Base-by-base conservation (phyloP, 2,113 vertebrate genomes). In the Nesoenas mayeri region DNA sequence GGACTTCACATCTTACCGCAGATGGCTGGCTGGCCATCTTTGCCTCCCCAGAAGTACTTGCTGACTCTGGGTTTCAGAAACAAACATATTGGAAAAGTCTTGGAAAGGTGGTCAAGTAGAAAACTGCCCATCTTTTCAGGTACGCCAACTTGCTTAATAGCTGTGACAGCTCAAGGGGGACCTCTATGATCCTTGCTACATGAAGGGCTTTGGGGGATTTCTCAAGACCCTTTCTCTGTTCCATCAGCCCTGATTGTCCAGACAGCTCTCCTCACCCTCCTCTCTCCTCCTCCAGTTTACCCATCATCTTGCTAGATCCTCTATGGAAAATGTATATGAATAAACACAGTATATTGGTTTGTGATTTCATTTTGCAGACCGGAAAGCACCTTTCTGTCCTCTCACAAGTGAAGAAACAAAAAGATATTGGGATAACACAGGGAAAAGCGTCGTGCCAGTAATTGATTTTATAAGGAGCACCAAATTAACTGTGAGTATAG, bases 391-490 rank as follows among this genome's bases (percentile, higher is more conserved):
- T 51, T 98, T 98, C 77, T 29, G 81, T 58, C 89, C 89, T 69
- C 77, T 95, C 58, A 96, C 86, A 8, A 53, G 87, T 91, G 96
- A 97, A 94, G 89, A 98, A 50, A 80, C 81, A 19, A 54, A 87
- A 86, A 94, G n/a, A 65, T 95, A 74, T 25, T 97, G 97, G 93
- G 96, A 97, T 47, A 97, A 81, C 17, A 91, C 95, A 66, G 89
- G 95, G 32, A 95, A 74, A 73, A 96, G 58, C 44, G 96, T 98
- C 36, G 47, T 98, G 85, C 97, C 98, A 47, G 84, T 97, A 57
- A 28, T 98, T 92, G 97, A 98, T 96, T 98, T 98, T 54, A 97
- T 98, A 51, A 91, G 97, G 89, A 97, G 97, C 92, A 98, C 97
- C 70, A 97, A 98, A 95, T 53, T 98, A 86, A 96, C 93, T 24